Percentiles rank a stretch among this genome's conserved stretches.
phyloP scores from a whole-genome alignment of 2,797 vertebrate genomes.

The Sebastes hubbsi region DNA sequence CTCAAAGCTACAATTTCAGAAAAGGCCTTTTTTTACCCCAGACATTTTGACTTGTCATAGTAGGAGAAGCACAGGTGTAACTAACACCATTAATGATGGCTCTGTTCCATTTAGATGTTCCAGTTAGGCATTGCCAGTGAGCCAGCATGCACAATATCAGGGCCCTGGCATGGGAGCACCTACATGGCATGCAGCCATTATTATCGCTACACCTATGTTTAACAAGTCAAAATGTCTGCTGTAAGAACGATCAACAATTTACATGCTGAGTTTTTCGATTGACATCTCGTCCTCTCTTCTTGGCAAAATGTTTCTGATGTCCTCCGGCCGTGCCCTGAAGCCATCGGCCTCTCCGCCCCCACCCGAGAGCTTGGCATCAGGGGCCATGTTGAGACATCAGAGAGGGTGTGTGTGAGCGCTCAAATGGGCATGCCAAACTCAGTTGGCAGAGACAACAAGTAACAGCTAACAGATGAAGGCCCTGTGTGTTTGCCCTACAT shows the following conservation, averaged over 20 bases:
- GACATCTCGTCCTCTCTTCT: not conserved
- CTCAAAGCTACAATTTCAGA: slow-evolving; percentile 20
- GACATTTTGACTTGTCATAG: slow-evolving; percentile 33
- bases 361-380: slow-evolving; percentile 24
- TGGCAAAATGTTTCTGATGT: slow-evolving; percentile 17
- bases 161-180: not conserved
- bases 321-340: slow-evolving; percentile 41
- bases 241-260: not conserved
- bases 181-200: not conserved
- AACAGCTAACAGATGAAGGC: slow-evolving; percentile 39
- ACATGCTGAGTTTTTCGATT: not conserved
- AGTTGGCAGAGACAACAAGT: slow-evolving; percentile 31
- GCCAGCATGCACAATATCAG: not conserved
- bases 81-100: slow-evolving; percentile 9
- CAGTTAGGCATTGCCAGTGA: slow-evolving; percentile 1
- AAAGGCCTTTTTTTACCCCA: slow-evolving; percentile 9
- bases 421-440: slow-evolving; percentile 27
- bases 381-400: slow-evolving; percentile 41
- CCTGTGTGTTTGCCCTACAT: slow-evolving; percentile 28
- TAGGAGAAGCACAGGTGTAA: slow-evolving; percentile 31
- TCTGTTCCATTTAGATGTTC: slow-evolving; percentile 5
- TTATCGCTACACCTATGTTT: not conserved
- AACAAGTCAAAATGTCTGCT: slow-evolving; percentile 1
- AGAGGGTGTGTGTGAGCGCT: slow-evolving; percentile 15
- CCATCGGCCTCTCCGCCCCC: not conserved